A percentile compares a stretch with the other conserved stretches of the same genome.
Conservation (phyloP, 2,888 invertebrate genomes). For the Germaria angustata region DNA sequence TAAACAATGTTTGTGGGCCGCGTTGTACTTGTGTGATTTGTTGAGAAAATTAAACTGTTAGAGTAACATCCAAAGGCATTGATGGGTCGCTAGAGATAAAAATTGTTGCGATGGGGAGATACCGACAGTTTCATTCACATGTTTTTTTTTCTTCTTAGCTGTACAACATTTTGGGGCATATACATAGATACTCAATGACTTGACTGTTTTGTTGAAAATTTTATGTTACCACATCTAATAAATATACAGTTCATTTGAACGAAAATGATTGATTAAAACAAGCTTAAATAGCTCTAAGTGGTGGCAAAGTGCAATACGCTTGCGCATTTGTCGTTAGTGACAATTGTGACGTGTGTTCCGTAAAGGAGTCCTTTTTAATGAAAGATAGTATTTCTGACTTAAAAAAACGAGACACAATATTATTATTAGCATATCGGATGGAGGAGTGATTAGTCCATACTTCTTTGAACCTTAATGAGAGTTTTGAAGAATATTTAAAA, state of each 20-base stretch:
- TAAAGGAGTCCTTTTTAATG: too few species aligned
- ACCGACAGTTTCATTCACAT: background rate
- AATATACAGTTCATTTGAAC: constrained; percentile 67
- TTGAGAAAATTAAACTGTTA: constrained; percentile 37
- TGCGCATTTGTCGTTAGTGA: too few species aligned
- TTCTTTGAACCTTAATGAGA: too few species aligned
- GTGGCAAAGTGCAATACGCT: constrained; percentile 14
- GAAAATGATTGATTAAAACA: constrained; percentile 70
- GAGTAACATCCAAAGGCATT: constrained; percentile 37
- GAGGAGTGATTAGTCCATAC: too few species aligned
- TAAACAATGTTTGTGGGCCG: constrained; percentile 1
- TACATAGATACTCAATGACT: background rate
- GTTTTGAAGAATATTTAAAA: too few species aligned
- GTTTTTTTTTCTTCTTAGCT: background rate
- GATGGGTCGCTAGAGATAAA: constrained; percentile 55
- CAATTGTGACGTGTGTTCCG: too few species aligned
- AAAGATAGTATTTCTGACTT: too few species aligned
- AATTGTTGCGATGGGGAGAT: background rate
- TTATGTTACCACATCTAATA: constrained; percentile 18
- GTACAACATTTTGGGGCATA: constrained; percentile 7
- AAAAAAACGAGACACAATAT: too few species aligned
- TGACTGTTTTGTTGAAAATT: constrained; percentile 23
- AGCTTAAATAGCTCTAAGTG: constrained; percentile 63
- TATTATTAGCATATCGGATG: too few species aligned
- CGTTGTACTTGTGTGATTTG: background rate